These are phyloP conservation scores for Platycercus adscitus DNA, from an alignment of 2,113 vertebrate genomes.

Conservation along the genomic window DNA sequence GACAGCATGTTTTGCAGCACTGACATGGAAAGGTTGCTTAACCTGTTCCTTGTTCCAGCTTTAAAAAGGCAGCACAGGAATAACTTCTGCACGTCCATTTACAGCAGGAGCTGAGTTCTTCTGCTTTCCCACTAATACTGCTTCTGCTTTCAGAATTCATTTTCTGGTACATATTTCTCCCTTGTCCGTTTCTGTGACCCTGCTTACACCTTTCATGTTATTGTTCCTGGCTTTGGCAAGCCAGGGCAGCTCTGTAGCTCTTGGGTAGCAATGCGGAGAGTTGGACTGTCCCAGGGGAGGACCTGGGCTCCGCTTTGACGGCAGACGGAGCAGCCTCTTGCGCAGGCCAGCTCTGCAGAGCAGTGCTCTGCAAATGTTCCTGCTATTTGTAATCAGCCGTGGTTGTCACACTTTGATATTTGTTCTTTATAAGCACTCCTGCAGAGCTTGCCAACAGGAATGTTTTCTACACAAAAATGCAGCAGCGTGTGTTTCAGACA, in stretches of 20 bases:
- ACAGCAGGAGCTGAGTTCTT: not conserved
- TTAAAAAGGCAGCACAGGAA: not conserved
- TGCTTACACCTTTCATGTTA: not conserved
- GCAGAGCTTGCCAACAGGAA: slow-evolving; percentile 63
- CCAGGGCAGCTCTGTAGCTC: not conserved
- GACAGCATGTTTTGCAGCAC: not conserved
- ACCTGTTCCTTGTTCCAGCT: not conserved
- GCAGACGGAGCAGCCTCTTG: not conserved
- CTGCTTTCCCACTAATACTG: not conserved
- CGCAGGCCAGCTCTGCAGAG: not conserved
- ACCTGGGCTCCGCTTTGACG: not conserved
- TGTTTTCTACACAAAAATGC: slow-evolving; percentile 64
- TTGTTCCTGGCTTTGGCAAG: not conserved
- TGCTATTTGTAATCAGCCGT: slow-evolving; percentile 63
- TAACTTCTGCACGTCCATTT: not conserved
- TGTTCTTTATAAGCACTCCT: slow-evolving; percentile 64
- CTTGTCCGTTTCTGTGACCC: not conserved
- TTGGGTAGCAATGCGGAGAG: not conserved
- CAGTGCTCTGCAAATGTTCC: slow-evolving; percentile 54
- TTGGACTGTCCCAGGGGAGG: not conserved
- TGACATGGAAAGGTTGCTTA: not conserved
- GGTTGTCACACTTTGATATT: slow-evolving; percentile 65
- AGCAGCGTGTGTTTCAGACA: slow-evolving; percentile 60
- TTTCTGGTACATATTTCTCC: not conserved
- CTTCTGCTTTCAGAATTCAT: not conserved